Evolutionary conservation across 2,797 vertebrate genomes (phyloP).

Genomic region (Dicrostonyx torquatus): DNA sequence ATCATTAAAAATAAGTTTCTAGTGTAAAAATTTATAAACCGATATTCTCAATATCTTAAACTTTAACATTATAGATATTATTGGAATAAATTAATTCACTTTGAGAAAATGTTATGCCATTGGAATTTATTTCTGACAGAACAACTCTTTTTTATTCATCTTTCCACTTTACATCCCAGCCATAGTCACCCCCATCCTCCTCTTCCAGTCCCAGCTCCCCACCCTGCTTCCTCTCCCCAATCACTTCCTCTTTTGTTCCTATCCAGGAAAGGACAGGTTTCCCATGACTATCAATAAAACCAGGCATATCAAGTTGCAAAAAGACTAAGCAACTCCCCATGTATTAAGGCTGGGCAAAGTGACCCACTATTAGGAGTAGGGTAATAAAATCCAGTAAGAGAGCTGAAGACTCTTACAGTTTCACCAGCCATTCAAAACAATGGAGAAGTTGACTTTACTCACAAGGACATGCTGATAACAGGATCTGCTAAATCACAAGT

Average conservation of each 20-base stretch:
- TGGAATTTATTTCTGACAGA: neutral
- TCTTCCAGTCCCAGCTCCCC: neutral
- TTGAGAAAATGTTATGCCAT: neutral
- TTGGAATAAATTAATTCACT: conserved; percentile 6
- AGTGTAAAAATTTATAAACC: neutral
- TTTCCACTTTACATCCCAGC: neutral
- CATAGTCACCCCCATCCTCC: neutral
- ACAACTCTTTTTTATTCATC: neutral
- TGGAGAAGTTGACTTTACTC: neutral
- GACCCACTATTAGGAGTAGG: neutral
- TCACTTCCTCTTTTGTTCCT: neutral
- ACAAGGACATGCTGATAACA: neutral
- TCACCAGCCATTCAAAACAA: neutral
- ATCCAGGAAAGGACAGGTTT: neutral
- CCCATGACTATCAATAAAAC: neutral
- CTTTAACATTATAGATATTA: neutral
- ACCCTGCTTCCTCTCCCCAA: neutral
- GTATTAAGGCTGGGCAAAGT: neutral
- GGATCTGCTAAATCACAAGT: neutral
- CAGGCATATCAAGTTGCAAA: neutral
- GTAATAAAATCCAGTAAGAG: too few species aligned
- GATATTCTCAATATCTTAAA: neutral
- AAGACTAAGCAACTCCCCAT: neutral
- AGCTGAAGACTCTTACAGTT: neutral
- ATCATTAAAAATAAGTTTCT: neutral